A percentile compares a stretch with the other conserved stretches of the same genome.
phyloP scores from a whole-genome alignment of 2,888 invertebrate species.

The Nemoura dubitans region DNA sequence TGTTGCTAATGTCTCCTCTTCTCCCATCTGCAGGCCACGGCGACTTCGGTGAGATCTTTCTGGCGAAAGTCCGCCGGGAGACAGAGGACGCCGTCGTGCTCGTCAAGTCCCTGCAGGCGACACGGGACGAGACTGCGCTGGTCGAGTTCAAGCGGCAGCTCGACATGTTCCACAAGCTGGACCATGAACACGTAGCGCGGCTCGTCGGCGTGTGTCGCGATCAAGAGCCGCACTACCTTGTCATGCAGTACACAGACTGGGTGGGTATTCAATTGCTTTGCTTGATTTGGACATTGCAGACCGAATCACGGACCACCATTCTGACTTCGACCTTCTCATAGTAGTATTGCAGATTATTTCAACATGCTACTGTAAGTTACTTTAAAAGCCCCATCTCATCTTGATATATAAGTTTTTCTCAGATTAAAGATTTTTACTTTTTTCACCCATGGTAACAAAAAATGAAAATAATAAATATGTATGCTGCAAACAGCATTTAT shows the following conservation, averaged over 20 bases:
- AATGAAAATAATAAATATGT: no score
- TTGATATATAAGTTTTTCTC: no score
- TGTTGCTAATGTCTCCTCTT: no score
- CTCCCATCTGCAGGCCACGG: conserved; percentile 75
- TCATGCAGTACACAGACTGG: conserved; percentile 94
- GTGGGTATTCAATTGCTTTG: conserved; percentile 69
- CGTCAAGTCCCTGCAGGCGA: conserved; percentile 79
- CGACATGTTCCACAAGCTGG: conserved; percentile 84
- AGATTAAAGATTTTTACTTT: no score
- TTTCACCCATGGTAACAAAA: no score
- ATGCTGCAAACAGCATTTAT: no score
- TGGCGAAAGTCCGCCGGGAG: conserved; percentile 71
- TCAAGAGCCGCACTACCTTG: conserved; percentile 86
- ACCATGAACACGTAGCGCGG: conserved; percentile 82
- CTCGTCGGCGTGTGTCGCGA: conserved; percentile 85
- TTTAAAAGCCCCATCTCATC: no score
- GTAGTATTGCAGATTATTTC: no score
- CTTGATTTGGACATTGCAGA: no score
- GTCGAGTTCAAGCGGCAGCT: conserved; percentile 89
- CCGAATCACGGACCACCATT: no score
- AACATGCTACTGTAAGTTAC: no score
- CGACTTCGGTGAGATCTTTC: conserved; percentile 90
- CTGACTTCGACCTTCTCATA: no score
- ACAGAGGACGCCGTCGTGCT: conserved; percentile 66
- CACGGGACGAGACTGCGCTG: conserved; percentile 79